These are phyloP conservation scores for Phrixothrix hirtus DNA, from an alignment of 2,888 invertebrate species.

Conservation along the genomic window DNA sequence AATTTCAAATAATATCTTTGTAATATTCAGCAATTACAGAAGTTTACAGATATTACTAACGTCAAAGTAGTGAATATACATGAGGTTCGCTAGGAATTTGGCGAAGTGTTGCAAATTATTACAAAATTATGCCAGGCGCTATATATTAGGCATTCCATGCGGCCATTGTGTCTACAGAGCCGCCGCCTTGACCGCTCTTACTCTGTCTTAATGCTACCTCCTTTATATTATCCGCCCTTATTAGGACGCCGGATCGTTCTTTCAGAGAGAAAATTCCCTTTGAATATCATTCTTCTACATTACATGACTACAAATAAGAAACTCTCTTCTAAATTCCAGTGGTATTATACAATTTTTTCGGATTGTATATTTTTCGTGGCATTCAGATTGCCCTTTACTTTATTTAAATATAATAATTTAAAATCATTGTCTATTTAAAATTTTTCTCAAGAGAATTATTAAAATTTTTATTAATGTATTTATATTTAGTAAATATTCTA, in stretches of 20 bases:
- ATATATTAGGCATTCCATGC: constrained; percentile 28
- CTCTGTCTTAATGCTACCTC: constrained; percentile 17
- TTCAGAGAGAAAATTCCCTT: constrained; percentile 14
- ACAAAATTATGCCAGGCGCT: constrained; percentile 21
- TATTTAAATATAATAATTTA: not conserved
- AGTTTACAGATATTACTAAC: not conserved
- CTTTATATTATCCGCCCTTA: constrained; percentile 24
- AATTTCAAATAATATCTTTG: not conserved
- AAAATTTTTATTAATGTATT: too few species aligned
- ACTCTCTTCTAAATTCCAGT: constrained; percentile 9
- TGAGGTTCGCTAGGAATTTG: constrained; percentile 18
- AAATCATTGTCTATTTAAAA: too few species aligned
- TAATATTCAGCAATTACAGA: not conserved
- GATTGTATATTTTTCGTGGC: not conserved
- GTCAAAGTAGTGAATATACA: not conserved
- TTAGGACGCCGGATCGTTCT: constrained; percentile 15
- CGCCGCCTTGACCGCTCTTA: constrained; percentile 24
- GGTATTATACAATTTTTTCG: constrained; percentile 10
- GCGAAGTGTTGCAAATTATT: constrained; percentile 28
- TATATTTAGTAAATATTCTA: too few species aligned
- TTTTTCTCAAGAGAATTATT: too few species aligned
- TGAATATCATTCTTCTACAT: constrained; percentile 22
- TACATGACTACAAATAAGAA: constrained; percentile 19
- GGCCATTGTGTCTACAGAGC: constrained; percentile 25
- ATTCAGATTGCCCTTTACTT: not conserved